phyloP scores from a whole-genome alignment of 2,113 vertebrate genomes.

The Mastomys coucha region DNA sequence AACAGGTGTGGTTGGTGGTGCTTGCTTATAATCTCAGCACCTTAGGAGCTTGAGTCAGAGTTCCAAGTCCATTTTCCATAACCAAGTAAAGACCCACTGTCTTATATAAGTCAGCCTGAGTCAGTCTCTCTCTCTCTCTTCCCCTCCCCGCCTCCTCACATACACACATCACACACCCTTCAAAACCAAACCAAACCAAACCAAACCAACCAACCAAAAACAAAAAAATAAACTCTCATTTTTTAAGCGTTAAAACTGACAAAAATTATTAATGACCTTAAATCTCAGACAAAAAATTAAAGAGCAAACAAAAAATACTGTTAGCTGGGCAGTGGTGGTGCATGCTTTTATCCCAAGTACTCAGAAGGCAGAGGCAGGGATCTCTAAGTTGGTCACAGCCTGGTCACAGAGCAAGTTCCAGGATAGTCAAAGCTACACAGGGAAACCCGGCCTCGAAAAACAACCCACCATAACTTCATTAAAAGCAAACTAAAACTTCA shows the following conservation, averaged over 20 bases:
- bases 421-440: background rate
- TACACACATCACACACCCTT: background rate
- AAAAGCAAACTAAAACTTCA: background rate
- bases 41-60: background rate
- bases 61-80: background rate
- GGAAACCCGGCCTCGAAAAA: background rate
- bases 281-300: background rate
- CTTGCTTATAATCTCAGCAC: background rate
- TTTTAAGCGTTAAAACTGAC: background rate
- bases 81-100: background rate
- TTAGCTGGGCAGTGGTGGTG: background rate
- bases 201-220: too few species aligned
- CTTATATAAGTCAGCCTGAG: background rate
- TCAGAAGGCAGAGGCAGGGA: background rate
- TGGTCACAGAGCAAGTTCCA: background rate
- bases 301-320: background rate
- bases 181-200: background rate
- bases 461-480: background rate
- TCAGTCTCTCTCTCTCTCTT: background rate
- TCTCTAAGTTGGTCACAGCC: background rate
- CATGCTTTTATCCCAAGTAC: background rate
- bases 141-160: background rate
- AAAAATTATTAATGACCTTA: conserved; percentile 25
- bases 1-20: background rate
- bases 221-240: too few species aligned